These are phyloP conservation scores for Nycteola revayana DNA, from an alignment of 2,888 invertebrate genomes.

Conservation along the genomic window DNA sequence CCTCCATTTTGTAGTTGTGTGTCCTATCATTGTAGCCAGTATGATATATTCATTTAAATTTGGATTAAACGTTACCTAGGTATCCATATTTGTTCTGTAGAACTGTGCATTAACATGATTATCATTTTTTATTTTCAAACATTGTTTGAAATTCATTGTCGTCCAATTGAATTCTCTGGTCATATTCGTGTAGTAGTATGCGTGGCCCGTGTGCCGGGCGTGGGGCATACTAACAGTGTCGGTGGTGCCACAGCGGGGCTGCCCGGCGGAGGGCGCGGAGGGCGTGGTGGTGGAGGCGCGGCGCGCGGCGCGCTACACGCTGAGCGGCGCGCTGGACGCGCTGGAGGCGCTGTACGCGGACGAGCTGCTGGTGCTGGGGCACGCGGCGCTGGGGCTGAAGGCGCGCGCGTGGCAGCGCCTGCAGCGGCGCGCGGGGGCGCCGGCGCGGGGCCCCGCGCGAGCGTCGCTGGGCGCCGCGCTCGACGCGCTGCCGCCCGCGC, in stretches of 20 bases:
- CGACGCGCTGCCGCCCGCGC: conserved; percentile 13
- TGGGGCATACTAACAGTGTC: too few species aligned
- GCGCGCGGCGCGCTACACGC: conserved; percentile 50
- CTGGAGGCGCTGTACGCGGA: conserved; percentile 48
- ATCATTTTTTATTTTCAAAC: too few species aligned
- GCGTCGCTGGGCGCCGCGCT: conserved; percentile 19
- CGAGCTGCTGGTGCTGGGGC: conserved; percentile 41
- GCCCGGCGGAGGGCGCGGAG: conserved; percentile 18
- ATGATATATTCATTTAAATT: too few species aligned
- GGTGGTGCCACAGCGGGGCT: conserved; percentile 22
- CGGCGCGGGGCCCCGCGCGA: conserved; percentile 14
- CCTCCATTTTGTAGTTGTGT: too few species aligned
- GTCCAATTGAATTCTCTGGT: too few species aligned
- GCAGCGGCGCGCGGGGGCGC: conserved; percentile 3
- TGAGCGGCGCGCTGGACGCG: conserved; percentile 22
- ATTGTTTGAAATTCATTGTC: too few species aligned
- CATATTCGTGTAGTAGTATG: too few species aligned
- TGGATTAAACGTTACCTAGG: too few species aligned
- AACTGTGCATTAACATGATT: too few species aligned
- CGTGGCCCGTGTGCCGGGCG: too few species aligned
- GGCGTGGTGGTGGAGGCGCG: conserved; percentile 30
- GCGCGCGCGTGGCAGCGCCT: conserved; percentile 42
- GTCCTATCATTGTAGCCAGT: too few species aligned
- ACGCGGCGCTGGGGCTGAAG: conserved; percentile 34
- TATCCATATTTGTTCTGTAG: too few species aligned